Evolutionary conservation across 2,888 invertebrate species (phyloP).

Genomic region (Axea sp.): DNA sequence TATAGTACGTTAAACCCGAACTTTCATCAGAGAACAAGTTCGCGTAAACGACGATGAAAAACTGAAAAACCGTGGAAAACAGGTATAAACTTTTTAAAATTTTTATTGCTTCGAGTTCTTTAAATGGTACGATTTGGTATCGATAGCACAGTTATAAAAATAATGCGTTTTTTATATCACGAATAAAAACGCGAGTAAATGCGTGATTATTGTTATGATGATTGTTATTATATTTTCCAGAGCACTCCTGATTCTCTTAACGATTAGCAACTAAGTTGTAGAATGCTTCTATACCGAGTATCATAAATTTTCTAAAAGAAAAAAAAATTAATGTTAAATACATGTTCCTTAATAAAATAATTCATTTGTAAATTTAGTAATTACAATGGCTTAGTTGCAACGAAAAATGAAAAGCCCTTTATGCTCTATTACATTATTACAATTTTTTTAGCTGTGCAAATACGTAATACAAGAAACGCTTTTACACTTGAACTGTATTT

Average conservation of each 20-base stretch:
- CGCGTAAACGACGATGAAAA: slow-evolving; percentile 29
- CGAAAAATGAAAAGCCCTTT: no score
- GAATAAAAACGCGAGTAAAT: slow-evolving; percentile 11
- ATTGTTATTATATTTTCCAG: slow-evolving; percentile 28
- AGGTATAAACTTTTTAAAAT: slow-evolving; percentile 52
- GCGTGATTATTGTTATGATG: slow-evolving; percentile 27
- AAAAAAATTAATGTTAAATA: no score
- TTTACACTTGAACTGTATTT: no score
- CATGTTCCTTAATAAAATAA: no score
- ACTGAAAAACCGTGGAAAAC: slow-evolving; percentile 42
- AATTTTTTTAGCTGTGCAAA: no score
- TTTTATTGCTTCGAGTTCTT: slow-evolving; percentile 42
- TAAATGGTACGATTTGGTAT: slow-evolving; percentile 38
- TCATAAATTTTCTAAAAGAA: no score
- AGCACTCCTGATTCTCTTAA: slow-evolving; percentile 6
- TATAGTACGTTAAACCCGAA: slow-evolving; percentile 37
- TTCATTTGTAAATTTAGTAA: no score
- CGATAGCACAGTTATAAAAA: slow-evolving; percentile 38
- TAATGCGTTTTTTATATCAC: slow-evolving; percentile 25
- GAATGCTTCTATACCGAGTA: slow-evolving; percentile 9
- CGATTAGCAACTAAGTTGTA: slow-evolving; percentile 13
- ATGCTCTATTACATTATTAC: no score
- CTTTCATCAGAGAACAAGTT: slow-evolving; percentile 46
- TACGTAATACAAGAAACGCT: no score
- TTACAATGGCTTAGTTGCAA: no score